These are phyloP conservation scores for Aphidius ervi DNA, from an alignment of 1,140 invertebrate genomes.

Conservation along the genomic window DNA sequence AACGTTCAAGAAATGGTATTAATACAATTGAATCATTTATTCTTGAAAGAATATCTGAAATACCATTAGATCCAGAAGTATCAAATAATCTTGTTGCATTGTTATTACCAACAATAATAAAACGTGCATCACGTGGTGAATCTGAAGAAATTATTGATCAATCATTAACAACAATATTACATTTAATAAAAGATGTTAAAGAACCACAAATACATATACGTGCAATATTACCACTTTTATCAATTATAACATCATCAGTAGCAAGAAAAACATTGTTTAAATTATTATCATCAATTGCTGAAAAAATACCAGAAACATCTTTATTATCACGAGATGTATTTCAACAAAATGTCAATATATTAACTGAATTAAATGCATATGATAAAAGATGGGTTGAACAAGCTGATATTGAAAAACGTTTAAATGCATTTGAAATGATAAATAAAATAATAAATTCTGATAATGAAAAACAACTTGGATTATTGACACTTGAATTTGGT, in stretches of 20 bases:
- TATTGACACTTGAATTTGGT: constrained; percentile 63
- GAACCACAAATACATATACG: constrained; percentile 64
- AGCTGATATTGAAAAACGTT: constrained; percentile 79
- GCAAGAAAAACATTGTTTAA: constrained; percentile 64
- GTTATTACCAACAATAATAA: constrained; percentile 70
- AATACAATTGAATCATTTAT: constrained; percentile 73
- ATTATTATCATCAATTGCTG: constrained; percentile 56
- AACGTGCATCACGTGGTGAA: constrained; percentile 51
- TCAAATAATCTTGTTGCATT: constrained; percentile 67
- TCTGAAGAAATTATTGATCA: constrained; percentile 62
- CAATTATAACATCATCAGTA: constrained; percentile 56
- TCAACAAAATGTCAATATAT: constrained; percentile 50
- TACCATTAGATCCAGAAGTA: constrained; percentile 62
- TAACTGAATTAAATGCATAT: constrained; percentile 78
- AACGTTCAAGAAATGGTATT: constrained; percentile 57
- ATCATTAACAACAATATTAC: constrained; percentile 67
- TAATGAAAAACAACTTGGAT: constrained; percentile 32
- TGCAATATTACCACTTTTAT: constrained; percentile 63
- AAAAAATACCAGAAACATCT: constrained; percentile 27
- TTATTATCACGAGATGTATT: constrained; percentile 31
- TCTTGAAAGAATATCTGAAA: constrained; percentile 71
- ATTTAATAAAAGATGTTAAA: constrained; percentile 67
- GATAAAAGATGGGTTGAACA: constrained; percentile 84
- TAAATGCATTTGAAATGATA: constrained; percentile 69
- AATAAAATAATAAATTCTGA: constrained; percentile 55